Conservation (phyloP, 1,140 invertebrate species). For the Caenorhabditis brenneri region DNA sequence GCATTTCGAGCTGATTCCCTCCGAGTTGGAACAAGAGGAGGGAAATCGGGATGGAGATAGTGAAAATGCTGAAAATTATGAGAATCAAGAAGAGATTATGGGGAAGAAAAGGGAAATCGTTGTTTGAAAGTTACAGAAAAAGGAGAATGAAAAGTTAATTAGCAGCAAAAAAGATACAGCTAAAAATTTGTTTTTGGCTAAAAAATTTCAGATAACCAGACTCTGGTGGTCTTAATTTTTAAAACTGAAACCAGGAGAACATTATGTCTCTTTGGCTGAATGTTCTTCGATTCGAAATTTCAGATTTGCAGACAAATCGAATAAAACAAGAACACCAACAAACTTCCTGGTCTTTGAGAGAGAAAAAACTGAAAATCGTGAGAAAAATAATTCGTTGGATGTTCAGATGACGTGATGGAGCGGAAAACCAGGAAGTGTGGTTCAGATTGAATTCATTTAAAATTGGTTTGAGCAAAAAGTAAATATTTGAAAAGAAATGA, state of each 20-base stretch:
- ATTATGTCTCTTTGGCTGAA: too few species aligned
- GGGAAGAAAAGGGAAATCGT: too few species aligned
- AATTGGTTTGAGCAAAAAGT: background rate
- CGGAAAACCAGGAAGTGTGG: background rate
- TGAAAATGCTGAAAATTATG: background rate
- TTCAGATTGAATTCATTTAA: background rate
- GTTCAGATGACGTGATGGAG: background rate
- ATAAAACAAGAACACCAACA: background rate
- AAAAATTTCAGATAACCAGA: too few species aligned
- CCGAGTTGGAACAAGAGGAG: conserved; percentile 11
- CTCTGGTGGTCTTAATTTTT: too few species aligned
- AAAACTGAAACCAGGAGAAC: too few species aligned
- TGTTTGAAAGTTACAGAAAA: background rate
- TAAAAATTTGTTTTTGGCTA: too few species aligned
- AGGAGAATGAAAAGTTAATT: too few species aligned
- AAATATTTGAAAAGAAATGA: background rate
- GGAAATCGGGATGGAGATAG: background rate
- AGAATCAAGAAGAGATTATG: background rate
- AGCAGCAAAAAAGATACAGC: too few species aligned
- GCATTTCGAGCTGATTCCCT: conserved; percentile 38
- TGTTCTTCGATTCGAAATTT: background rate
- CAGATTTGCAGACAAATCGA: background rate
- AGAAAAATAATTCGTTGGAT: background rate
- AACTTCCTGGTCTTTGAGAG: background rate
- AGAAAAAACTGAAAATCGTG: background rate